Evolutionary conservation across 2,113 vertebrate species (phyloP), one percentile per base, ranked within the genome.

Genomic region (Nesospiza acunhae): DNA sequence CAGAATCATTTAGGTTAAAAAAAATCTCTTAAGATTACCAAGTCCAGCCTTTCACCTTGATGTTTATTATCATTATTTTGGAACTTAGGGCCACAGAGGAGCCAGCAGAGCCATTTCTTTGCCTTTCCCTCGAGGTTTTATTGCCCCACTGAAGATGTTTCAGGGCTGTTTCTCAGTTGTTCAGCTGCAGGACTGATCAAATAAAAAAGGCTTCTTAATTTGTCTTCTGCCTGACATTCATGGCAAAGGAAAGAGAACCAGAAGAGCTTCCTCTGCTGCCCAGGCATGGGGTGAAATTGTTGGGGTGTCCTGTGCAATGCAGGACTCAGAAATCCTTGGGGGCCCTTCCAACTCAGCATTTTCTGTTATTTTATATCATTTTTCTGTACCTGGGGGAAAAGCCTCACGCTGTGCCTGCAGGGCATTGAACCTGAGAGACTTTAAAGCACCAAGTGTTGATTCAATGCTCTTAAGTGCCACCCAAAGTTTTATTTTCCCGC

Each of bases 341-440:
- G 10, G 5, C 10, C 19, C 28, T 74, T 41, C 46, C 37, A 53
- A 0, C 11, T 21, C 46, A 13, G 14, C 30, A 62, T 47, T 76
- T 69, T 62, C 63, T 42, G 4, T 11, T 27, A 3, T 76, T 69
- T 67, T 55, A 0, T 5, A 6, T 30, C 4, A 2, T 15, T 70
- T 83, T 35, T 21, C 70, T 39, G 6, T 26, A 39, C 9, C 35
- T 19, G n/a, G 15, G 56, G 33, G 27, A 7, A 49, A 44, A 84
- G 2, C 26, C 14, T 3, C 5, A 0, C 0, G 0, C 37, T 50
- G 76, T 23, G 26, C 59, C 31, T 44, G 13, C 44, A 24, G 26
- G 35, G 2, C 46, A 7, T 9, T 7, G 13, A 30, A 21, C 23
- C 8, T 14, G 62, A 46, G 55, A 31, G 24, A 23, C 20, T 8